These are phyloP conservation scores for Lagocephalus sceleratus DNA, from an alignment of 2,797 vertebrate species.

Conservation along the genomic window DNA sequence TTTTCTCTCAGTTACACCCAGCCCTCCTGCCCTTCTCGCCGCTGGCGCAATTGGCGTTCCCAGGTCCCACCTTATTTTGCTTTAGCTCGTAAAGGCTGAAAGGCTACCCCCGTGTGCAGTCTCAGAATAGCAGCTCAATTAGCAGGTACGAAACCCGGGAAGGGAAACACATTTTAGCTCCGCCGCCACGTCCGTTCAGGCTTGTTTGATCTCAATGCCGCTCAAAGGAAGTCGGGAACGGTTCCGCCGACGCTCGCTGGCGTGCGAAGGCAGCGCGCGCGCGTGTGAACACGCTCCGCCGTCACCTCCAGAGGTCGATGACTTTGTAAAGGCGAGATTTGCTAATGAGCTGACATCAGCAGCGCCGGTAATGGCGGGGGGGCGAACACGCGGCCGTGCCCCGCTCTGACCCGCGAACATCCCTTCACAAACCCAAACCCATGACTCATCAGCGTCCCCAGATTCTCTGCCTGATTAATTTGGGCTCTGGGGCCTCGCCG, in stretches of 20 bases:
- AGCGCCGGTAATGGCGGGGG: background rate
- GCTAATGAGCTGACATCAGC: slow-evolving; percentile 68
- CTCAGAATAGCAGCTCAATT: slow-evolving; percentile 19
- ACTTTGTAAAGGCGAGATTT: slow-evolving; percentile 45
- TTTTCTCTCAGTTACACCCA: slow-evolving; percentile 28
- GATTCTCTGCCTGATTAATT: slow-evolving; percentile 53
- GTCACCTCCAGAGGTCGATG: slow-evolving; percentile 35
- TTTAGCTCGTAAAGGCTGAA: slow-evolving; percentile 17
- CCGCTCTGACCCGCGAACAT: slow-evolving; percentile 51
- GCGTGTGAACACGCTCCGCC: background rate
- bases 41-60: slow-evolving; percentile 15
- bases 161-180: background rate
- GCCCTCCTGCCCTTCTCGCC: slow-evolving; percentile 30
- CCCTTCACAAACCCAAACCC: slow-evolving; percentile 43
- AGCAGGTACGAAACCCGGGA: background rate
- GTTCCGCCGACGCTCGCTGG: too few relatives aligned
- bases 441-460: slow-evolving; percentile 32
- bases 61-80: slow-evolving; percentile 28
- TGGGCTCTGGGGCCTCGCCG: slow-evolving; percentile 9
- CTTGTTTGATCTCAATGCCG: too few relatives aligned
- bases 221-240: too few relatives aligned
- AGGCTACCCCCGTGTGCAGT: slow-evolving; percentile 9
- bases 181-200: background rate
- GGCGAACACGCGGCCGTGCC: slow-evolving; percentile 23
- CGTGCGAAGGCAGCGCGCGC: too few relatives aligned